Conservation (phyloP, 2,888 invertebrate species). For the Agonopterix heracliana region DNA sequence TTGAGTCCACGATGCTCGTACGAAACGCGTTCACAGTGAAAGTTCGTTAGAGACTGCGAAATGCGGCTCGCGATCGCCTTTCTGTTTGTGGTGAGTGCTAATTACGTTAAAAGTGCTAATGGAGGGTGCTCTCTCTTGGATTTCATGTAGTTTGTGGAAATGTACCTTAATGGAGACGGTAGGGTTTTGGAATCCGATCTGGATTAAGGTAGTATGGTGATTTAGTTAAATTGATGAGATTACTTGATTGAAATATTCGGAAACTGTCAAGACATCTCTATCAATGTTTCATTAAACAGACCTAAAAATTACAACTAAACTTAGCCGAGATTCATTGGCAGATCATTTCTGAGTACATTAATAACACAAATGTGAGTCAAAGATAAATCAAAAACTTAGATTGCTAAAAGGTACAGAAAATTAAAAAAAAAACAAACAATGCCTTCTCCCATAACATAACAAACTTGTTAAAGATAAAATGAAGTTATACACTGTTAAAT, state of each 20-base stretch:
- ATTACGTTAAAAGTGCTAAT: constrained; percentile 58
- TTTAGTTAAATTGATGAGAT: too few species aligned
- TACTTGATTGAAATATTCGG: background rate
- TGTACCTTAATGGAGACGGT: constrained; percentile 12
- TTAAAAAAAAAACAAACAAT: background rate
- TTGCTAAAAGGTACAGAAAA: too few species aligned
- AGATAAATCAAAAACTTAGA: too few species aligned
- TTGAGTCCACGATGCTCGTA: constrained; percentile 52
- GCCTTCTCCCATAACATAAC: background rate
- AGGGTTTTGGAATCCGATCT: background rate
- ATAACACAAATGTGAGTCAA: too few species aligned
- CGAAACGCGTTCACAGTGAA: constrained; percentile 57
- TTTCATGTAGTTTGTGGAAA: constrained; percentile 22
- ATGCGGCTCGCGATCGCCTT: constrained; percentile 69
- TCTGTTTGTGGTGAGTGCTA: constrained; percentile 74
- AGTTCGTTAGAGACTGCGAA: constrained; percentile 64
- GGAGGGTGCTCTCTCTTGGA: constrained; percentile 42
- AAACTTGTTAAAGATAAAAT: background rate
- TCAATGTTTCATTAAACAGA: too few species aligned
- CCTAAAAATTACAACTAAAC: too few species aligned
- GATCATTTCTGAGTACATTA: too few species aligned
- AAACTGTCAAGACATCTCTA: background rate
- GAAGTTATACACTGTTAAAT: background rate
- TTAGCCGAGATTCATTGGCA: too few species aligned
- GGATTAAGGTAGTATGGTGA: constrained; percentile 18